Base-by-base conservation (phyloP, 2,113 vertebrate genomes). In the Sebastes fasciatus region DNA sequence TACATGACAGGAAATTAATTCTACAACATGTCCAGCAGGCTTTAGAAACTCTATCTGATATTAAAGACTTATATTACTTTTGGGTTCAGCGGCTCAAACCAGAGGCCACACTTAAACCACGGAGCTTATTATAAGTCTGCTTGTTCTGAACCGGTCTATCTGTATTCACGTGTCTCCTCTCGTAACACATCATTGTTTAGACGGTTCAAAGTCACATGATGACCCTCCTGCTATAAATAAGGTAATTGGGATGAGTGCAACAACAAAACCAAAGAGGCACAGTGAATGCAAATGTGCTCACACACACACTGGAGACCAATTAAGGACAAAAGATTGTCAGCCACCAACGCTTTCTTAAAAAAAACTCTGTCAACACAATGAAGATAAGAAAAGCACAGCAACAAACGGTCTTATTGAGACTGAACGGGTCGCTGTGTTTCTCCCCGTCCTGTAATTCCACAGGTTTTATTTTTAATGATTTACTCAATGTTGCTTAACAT, bases 301-400 rank as follows among this genome's bases (percentile, higher is more conserved):
- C 72, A 9, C 65, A 17, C 51, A 83, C 77, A n/a, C 73, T 34
- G 76, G 91, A 89, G 91, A 84, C 83, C 76, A 83, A 85, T 89
- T 88, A 88, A 48, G 65, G 62, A 72, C 80, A 55, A 71, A 78
- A 65, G 40, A 67, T 12, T 46, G 54, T 77, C 68, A 79, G 46
- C n/a, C 78, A 61, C 58, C 49, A 6, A 5, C 6, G 63, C 21
- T 48, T 66, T 6, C 57, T 48, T 34, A 34, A n/a, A 61, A 6
- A 54, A 64, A 48, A 65, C 60, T 9, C 60, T 71, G 81, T 55
- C 58, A 40, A 55, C 76, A 52, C 21, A 10, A 6, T 19, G 26
- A 76, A 81, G 42, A 68, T 1, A 57, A 79, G n/a, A 63, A 42
- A 57, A 55, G 2, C 49, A 58, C 42, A 52, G 2, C 21, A 61